These are phyloP conservation scores for Peromyscus californicus DNA, from an alignment of 2,113 vertebrate genomes.

Conservation along the genomic window DNA sequence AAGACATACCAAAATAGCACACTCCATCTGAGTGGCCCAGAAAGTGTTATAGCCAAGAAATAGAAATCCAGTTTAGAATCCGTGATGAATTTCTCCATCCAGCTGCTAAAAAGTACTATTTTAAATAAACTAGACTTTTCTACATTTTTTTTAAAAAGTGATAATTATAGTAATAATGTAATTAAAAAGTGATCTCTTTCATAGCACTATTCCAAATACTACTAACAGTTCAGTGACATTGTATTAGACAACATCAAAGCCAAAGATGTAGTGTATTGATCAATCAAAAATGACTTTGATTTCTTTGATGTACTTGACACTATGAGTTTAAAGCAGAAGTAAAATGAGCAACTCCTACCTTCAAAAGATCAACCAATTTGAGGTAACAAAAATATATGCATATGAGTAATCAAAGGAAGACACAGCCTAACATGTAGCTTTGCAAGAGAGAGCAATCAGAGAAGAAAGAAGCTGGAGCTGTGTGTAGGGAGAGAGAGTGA, in stretches of 20 bases:
- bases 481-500: not conserved
- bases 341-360: conserved; percentile 31
- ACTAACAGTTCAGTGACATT: conserved; percentile 25
- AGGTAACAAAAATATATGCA: not conserved
- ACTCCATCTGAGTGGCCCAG: conserved; percentile 54
- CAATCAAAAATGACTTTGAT: not conserved
- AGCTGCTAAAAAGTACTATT: conserved; percentile 57
- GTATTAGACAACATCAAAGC: not conserved
- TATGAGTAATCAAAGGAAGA: not conserved
- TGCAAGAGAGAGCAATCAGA: not conserved
- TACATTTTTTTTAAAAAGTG: not conserved
- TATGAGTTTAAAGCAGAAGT: conserved; percentile 8
- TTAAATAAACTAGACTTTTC: conserved; percentile 32
- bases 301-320: not conserved
- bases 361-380: conserved; percentile 30
- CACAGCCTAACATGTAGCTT: not conserved
- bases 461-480: not conserved
- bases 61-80: conserved; percentile 42
- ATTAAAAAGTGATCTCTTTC: conserved; percentile 1
- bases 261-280: not conserved
- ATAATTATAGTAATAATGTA: not conserved
- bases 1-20: conserved; percentile 67
- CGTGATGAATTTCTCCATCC: not conserved
- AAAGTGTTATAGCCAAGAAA: conserved; percentile 41
- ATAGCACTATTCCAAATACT: not conserved